Evolutionary conservation across 2,113 vertebrate genomes (phyloP).

Genomic region (Brachyhypopomus occidentalis): DNA sequence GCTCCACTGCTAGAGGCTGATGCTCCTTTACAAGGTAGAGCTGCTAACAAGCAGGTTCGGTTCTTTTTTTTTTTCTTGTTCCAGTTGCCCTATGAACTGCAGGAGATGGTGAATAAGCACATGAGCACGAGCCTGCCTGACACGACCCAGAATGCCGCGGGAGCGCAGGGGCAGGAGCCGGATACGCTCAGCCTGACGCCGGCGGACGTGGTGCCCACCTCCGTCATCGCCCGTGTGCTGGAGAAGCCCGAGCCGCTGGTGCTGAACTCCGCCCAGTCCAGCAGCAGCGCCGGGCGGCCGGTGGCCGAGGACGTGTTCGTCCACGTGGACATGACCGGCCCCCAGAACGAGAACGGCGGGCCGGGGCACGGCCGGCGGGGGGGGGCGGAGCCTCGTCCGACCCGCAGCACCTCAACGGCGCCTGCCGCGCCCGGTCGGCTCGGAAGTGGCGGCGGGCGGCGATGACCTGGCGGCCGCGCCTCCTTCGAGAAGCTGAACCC

Average conservation of each 20-base stretch:
- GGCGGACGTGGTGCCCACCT: constrained; percentile 90
- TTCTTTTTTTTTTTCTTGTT: constrained; percentile 46
- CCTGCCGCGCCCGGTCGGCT: constrained; percentile 74
- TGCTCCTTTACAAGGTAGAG: not conserved
- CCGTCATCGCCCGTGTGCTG: constrained; percentile 91
- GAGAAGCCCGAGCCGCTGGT: constrained; percentile 96
- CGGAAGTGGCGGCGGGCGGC: constrained; percentile 73
- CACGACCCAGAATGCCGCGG: constrained; percentile 60
- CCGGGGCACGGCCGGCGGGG: constrained; percentile 57
- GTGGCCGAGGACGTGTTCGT: constrained; percentile 95
- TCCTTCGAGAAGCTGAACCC: constrained; percentile 92
- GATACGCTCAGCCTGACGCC: constrained; percentile 76
- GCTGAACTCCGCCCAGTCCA: constrained; percentile 91
- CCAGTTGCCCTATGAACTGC: constrained; percentile 92
- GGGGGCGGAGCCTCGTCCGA: constrained; percentile 57
- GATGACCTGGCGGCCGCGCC: constrained; percentile 55
- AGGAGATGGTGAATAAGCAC: constrained; percentile 96
- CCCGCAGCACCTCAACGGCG: constrained; percentile 79
- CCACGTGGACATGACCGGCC: constrained; percentile 94
- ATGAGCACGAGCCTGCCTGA: constrained; percentile 81
- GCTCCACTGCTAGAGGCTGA: not conserved
- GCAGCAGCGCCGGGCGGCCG: constrained; percentile 83
- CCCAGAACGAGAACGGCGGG: constrained; percentile 66
- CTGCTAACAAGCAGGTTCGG: not conserved
- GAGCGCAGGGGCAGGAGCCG: constrained; percentile 69